Evolutionary conservation across 2,888 invertebrate species (phyloP).

Genomic region (Drosophila fungiperda): DNA sequence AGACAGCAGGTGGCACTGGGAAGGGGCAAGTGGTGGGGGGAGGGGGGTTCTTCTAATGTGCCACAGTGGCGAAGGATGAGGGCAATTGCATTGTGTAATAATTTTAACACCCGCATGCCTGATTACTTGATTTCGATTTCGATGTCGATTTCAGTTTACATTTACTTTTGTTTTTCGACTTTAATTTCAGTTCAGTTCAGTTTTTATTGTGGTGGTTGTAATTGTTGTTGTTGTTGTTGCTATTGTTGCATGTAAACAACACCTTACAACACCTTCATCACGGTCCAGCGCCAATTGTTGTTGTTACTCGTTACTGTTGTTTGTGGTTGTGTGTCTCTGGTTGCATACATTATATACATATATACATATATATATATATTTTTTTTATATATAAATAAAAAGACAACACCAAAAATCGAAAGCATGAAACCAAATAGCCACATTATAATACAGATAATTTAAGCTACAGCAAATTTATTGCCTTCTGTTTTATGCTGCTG

Average conservation of each 20-base stretch:
- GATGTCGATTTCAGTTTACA: slow-evolving; percentile 48
- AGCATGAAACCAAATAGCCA: slow-evolving; percentile 19
- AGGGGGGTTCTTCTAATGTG: background rate
- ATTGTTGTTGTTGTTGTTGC: slow-evolving; percentile 20
- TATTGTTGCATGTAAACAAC: slow-evolving; percentile 72
- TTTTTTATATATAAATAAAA: background rate
- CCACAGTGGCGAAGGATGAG: background rate
- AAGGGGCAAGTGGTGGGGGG: background rate
- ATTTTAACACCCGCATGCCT: slow-evolving; percentile 75
- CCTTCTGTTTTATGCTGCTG: slow-evolving; percentile 14
- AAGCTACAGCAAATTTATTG: slow-evolving; percentile 42
- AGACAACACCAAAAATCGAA: slow-evolving; percentile 11
- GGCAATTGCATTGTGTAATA: slow-evolving; percentile 62
- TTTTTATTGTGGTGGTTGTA: slow-evolving; percentile 4
- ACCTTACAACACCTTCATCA: slow-evolving; percentile 79
- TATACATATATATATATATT: background rate
- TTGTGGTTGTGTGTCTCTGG: slow-evolving; percentile 30
- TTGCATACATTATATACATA: slow-evolving; percentile 6
- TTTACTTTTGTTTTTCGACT: slow-evolving; percentile 47
- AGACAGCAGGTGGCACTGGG: slow-evolving; percentile 23
- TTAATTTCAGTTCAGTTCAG: slow-evolving; percentile 38
- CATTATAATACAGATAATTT: slow-evolving; percentile 33
- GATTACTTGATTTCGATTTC: slow-evolving; percentile 32
- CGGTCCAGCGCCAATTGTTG: slow-evolving; percentile 66
- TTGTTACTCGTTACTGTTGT: slow-evolving; percentile 26